These are phyloP conservation scores for Metopia argyrocephala DNA, from an alignment of 2,888 invertebrate genomes.

Conservation along the genomic window DNA sequence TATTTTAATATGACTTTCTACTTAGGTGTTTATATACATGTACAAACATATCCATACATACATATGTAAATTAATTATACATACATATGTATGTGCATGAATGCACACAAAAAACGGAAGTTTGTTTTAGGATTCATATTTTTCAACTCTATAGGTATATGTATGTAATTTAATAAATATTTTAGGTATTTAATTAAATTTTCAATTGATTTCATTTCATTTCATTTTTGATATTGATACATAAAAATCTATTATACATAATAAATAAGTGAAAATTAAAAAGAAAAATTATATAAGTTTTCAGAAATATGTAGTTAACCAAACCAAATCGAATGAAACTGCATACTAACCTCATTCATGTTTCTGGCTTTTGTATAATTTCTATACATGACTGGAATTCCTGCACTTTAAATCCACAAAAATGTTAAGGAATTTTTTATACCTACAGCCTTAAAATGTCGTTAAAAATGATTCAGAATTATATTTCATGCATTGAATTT, in stretches of 20 bases:
- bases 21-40: not conserved
- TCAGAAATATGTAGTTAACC: not conserved
- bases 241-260: constrained; percentile 3
- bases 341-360: not conserved
- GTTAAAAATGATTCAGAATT: not conserved
- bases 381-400: not conserved
- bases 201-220: constrained; percentile 54
- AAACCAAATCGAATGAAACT: not conserved
- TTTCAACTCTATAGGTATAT: no score
- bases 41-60: not conserved
- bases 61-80: not conserved
- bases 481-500: not conserved
- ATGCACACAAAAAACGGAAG: not conserved
- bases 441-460: not conserved
- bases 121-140: not conserved
- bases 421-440: not conserved
- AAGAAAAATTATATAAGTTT: constrained; percentile 31
- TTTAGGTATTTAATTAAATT: constrained; percentile 41
- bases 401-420: not conserved
- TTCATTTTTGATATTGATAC: not conserved
- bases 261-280: constrained; percentile 53
- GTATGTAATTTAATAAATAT: not conserved
- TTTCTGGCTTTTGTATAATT: not conserved
- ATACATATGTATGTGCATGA: not conserved
- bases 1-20: not conserved